Evolutionary conservation across 2,888 invertebrate species (phyloP), one percentile per base, ranked within the genome.

Genomic region (Anaspis maculata): DNA sequence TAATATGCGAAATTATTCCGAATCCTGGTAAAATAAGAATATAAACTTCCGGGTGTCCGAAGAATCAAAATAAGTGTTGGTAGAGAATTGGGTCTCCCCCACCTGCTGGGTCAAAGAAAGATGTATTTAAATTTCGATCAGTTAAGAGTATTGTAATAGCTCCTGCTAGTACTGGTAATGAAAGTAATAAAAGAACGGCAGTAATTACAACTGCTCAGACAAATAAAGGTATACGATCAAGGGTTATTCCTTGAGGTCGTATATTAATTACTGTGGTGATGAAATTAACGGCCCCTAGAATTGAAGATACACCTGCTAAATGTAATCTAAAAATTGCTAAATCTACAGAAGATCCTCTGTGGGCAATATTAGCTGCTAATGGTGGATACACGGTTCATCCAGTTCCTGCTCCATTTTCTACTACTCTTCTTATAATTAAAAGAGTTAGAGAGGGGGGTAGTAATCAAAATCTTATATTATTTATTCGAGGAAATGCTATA

Each of bases 1-100:
- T 77, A 69, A 83, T 79, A 59, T 85, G 83, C 0, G 82, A 84
- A 62, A 86, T 78, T 71, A 86, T 74, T 0, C 85, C 84, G 72
- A 87, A 86, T 64, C 79, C 84, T 0, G 84, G 84, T 51, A 86
- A 57, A 78, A 86, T 85, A 70, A 86, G 67, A 81, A 86, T 84
- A 67, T 87, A 88, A 42, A 87, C 84, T 76, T 87, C 85, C 6
- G 85, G 86, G 34, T 87, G 86, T 0, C 85, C 86, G 74, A 87
- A 88, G 69, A 87, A 87, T 77, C 85, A 87, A 69, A 88, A 85
- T 73, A 86, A 67, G 62, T 87, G 84, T 75, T 86, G 83, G 32
- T 81, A 86, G 48, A 87, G 49, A 67, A 87, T 76, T 2, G 84
- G 85, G 34, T 87, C 85, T 32, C 85, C 87, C 15, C 85, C 86